Base-by-base conservation (phyloP, 1,140 invertebrate species). In the Solenopsis fugax region DNA sequence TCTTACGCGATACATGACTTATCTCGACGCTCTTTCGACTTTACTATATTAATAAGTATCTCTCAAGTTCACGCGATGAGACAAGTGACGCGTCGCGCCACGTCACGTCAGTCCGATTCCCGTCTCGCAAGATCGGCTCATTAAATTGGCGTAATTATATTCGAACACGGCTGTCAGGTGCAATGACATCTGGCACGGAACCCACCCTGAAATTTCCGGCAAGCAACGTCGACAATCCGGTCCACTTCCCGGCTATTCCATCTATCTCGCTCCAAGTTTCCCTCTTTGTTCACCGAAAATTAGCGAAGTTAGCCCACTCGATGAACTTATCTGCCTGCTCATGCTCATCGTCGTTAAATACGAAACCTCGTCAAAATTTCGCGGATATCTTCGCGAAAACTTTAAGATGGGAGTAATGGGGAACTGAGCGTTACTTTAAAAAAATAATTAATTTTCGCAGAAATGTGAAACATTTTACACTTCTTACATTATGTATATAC, bases 131-230 rank as follows among this genome's bases (percentile, higher is more conserved):
- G 41, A 56, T 82, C 41, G 41, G 69, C 52, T 60, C 73, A 84
- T 62, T 75, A 84, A 75, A 84, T 75, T 75, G 60, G 50, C 48
- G 54, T 76, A 80, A 85, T 85, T 65, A 76, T 76, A 58, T 65
- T 54, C 50, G 41, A 65, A 78, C 34, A 24, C 13, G 16, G 48
- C 62, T 85, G 72, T 78, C 84, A 75, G 45, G 41, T 62, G 56
- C 80, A 84, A 72, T 84, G 54, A 84, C 54, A 56, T 73, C 69
- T 84, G 54, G 37, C 48, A 60, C 34, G 41, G 24, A 60, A 24
- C 69, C 12, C 13, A 54, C n/a, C 41, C 54, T 84, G 69, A 84
- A 75, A 84, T 84, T 84, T 75, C 80, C 69, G 80, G n/a, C 54
- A 13, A 62, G 80, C 67, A 73, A 84, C 69, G 29, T 45, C 41